phyloP scores from a whole-genome alignment of 2,113 vertebrate species.

The Hypomesus transpacificus region DNA sequence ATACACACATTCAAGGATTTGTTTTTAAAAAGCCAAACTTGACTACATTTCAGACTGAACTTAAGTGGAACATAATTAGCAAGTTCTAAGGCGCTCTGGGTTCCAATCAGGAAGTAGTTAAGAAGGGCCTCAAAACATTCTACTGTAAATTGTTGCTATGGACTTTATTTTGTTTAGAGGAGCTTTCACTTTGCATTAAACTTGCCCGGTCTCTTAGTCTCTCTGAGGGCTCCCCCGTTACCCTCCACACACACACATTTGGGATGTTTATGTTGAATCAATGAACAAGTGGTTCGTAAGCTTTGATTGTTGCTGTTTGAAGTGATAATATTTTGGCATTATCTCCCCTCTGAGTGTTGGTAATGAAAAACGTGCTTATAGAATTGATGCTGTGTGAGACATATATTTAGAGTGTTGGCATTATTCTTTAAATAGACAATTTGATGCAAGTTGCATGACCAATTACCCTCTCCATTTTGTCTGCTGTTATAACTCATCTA shows the following conservation, averaged over 20 bases:
- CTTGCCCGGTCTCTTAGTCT: constrained; percentile 15
- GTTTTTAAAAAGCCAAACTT: constrained; percentile 10
- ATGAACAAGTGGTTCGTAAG: background rate
- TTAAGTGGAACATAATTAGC: constrained; percentile 41
- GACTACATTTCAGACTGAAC: constrained; percentile 18
- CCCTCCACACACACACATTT: background rate
- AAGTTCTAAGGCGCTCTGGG: constrained; percentile 17
- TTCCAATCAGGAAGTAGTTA: constrained; percentile 30
- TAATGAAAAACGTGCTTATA: constrained; percentile 6
- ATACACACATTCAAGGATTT: background rate
- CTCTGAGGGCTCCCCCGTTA: constrained; percentile 1
- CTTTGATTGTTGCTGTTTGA: constrained; percentile 13
- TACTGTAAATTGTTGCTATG: constrained; percentile 25
- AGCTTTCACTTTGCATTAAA: constrained; percentile 32
- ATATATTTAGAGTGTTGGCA: no score
- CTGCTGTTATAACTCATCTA: background rate
- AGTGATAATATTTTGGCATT: background rate
- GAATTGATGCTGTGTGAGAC: background rate
- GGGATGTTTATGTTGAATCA: constrained; percentile 10
- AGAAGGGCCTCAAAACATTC: constrained; percentile 26
- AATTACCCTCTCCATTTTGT: background rate
- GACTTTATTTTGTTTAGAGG: constrained; percentile 32
- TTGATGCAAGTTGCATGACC: background rate
- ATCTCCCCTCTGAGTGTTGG: background rate
- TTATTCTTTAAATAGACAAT: background rate